phyloP scores from a whole-genome alignment of 2,888 invertebrate genomes.

The Micropterix aruncella region DNA sequence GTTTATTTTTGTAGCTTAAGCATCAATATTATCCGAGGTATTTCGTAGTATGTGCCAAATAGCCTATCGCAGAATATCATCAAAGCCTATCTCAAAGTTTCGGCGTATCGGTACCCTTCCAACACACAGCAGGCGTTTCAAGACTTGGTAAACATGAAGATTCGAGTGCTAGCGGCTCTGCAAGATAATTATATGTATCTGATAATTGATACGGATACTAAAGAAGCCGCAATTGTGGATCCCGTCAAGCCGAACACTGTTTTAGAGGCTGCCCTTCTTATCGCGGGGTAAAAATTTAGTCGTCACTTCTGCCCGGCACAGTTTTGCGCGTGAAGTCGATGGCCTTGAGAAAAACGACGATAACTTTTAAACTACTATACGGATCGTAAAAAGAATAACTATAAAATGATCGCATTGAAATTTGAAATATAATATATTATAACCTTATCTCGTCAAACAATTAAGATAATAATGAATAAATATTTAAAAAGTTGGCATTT shows the following conservation, averaged over 20 bases:
- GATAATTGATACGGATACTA: slow-evolving; percentile 67
- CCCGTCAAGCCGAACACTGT: slow-evolving; percentile 82
- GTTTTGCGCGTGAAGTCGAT: no score
- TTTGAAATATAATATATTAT: no score
- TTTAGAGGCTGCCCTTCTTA: slow-evolving; percentile 53
- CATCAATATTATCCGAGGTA: background rate
- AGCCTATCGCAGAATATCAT: background rate
- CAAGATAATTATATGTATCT: slow-evolving; percentile 97
- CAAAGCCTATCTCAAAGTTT: background rate
- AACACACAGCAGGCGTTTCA: slow-evolving; percentile 22
- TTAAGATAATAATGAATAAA: no score
- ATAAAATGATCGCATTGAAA: no score
- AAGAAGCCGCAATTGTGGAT: slow-evolving; percentile 83
- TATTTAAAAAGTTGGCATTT: no score
- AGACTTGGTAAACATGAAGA: slow-evolving; percentile 53
- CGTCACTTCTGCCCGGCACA: no score
- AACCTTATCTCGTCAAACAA: no score
- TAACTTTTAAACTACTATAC: no score
- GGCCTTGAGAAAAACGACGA: no score
- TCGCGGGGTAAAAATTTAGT: no score
- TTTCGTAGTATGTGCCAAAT: background rate
- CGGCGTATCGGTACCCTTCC: slow-evolving; percentile 5
- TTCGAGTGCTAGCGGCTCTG: slow-evolving; percentile 74
- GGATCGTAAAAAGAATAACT: no score
- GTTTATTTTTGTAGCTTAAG: background rate